Base-by-base conservation (phyloP, 2,113 vertebrate genomes). In the Actenoides lindsayi region DNA sequence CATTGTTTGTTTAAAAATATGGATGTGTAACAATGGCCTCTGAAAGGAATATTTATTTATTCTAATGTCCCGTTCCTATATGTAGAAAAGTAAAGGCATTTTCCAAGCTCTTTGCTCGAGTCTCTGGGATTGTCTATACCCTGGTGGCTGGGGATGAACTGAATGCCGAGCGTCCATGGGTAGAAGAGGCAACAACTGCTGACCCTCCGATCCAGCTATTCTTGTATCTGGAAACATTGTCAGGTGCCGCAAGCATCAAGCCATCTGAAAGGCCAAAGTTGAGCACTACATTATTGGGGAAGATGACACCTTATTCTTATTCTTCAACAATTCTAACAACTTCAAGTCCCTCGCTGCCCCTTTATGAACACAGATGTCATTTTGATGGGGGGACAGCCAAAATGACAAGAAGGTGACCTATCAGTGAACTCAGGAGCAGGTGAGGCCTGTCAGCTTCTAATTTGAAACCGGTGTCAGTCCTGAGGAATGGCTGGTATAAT, bases 401-500 rank as follows among this genome's bases (percentile, higher is more conserved):
- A 96, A 97, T 97, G 96, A 97, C 95, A 98, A 96, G 97, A 95
- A 94, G 95, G 94, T 99, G 99, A 99, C 99, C 99, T 97, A 89
- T 91, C 89, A 48, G 92, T 98, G 98, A 99, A 98, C 99, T 97
- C 96, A 96, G 97, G 97, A 97, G 95, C 97, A 98, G 98, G 98
- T 99, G 98, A 98, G 96, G 89, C 73, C 95, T 97, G 98, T 98
- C 98, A 97, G 97, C 96, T 98, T 98, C 98, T 99, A 98, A 99
- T 98, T 98, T 98, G 98, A 97, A 98, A 97, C 94, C 93, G 87
- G 95, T 98, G 98, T 98, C 98, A 98, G 97, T 92, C 92, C 94
- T 98, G 97, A 98, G 95, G 93, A 98, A 98, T 97, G 98, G 93
- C 94, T 96, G 93, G 88, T 89, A 93, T 97, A 97, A 98, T 98